These are phyloP conservation scores for Neomorphus geoffroyi DNA, from an alignment of 2,797 vertebrate species.

Conservation along the genomic window DNA sequence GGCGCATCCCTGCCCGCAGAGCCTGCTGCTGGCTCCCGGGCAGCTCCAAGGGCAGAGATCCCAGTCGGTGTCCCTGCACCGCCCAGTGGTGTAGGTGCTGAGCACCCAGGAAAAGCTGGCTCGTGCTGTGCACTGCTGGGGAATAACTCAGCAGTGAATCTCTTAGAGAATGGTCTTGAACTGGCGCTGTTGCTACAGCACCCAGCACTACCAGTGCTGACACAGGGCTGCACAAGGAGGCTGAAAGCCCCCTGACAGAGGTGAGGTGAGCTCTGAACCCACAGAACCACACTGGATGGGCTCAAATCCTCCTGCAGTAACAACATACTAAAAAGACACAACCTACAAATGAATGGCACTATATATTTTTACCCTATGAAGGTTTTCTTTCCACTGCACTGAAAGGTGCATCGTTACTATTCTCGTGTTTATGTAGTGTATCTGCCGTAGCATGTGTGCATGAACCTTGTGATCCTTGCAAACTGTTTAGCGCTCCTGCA, in stretches of 20 bases:
- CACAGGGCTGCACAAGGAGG: neutral
- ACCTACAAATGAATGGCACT: neutral
- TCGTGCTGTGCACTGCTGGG: neutral
- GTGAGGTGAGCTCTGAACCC: neutral
- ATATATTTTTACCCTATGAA: neutral
- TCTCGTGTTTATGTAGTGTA: neutral
- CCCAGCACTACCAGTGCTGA: neutral
- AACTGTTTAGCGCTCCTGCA: neutral
- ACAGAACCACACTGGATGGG: fast-evolving
- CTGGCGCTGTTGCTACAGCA: neutral
- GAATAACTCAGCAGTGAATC: neutral
- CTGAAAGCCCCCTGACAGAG: neutral
- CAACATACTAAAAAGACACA: neutral
- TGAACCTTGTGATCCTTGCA: neutral
- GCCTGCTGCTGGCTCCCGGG: neutral
- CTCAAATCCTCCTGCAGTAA: neutral
- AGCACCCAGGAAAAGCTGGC: neutral
- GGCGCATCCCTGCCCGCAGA: neutral
- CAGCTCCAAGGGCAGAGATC: too few relatives aligned
- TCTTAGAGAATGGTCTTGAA: neutral
- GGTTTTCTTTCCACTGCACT: neutral
- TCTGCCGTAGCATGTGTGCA: neutral
- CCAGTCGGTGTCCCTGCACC: neutral
- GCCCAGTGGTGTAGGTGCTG: fast-evolving
- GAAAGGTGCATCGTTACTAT: neutral